Conservation (phyloP, 2,888 invertebrate genomes). For the Dioctria linearis region DNA sequence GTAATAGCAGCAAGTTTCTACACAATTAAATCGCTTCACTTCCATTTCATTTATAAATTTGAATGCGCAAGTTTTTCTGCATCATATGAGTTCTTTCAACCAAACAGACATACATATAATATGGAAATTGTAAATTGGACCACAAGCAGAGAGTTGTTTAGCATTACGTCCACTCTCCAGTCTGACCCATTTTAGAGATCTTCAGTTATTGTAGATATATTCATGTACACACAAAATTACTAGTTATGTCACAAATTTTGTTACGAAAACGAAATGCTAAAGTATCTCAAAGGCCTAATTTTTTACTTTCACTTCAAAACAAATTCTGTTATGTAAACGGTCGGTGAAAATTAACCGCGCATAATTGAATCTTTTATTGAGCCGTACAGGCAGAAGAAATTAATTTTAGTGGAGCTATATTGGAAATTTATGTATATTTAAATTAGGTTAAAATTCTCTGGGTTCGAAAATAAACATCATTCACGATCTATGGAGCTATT, state of each 20-base stretch:
- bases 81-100: neutral
- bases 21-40: constrained; percentile 16
- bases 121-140: constrained; percentile 19
- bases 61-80: constrained; percentile 20
- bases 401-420: no score
- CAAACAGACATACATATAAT: neutral
- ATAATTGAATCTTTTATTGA: no score
- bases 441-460: no score
- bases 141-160: neutral
- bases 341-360: neutral
- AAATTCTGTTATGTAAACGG: constrained; percentile 13
- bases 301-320: constrained; percentile 18
- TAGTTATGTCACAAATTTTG: constrained; percentile 18
- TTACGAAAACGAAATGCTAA: constrained; percentile 1
- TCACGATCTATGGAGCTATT: no score
- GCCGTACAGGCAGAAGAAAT: no score
- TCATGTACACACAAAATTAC: constrained; percentile 11
- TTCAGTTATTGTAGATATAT: neutral
- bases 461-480: no score
- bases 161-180: neutral
- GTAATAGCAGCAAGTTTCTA: constrained; percentile 6
- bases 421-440: no score
- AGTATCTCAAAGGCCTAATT: constrained; percentile 11
- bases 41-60: constrained; percentile 24
- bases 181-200: constrained; percentile 6